Evolutionary conservation across 2,888 invertebrate genomes (phyloP).

Genomic region (Synergus laeviventris): DNA sequence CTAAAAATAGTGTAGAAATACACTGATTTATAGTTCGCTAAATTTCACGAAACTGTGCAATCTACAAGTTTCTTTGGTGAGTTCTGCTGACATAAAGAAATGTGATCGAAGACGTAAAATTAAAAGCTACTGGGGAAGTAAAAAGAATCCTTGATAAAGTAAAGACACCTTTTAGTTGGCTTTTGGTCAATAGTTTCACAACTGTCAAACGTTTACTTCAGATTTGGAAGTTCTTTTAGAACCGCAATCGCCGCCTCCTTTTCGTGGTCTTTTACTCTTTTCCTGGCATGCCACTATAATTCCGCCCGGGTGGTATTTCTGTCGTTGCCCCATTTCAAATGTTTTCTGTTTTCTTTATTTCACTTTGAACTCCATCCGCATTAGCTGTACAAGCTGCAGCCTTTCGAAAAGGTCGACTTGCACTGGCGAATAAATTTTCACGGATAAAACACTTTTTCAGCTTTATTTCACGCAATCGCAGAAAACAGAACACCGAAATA

Average conservation of each 20-base stretch:
- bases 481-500: slow-evolving; percentile 11
- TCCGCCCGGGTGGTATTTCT: slow-evolving; percentile 32
- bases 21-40: not conserved
- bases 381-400: slow-evolving; percentile 36
- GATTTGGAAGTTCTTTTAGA: slow-evolving; percentile 26
- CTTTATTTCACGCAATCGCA: slow-evolving; percentile 16
- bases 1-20: not conserved
- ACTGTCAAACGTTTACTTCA: slow-evolving; percentile 29
- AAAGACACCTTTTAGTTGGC: not conserved
- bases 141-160: slow-evolving; percentile 15
- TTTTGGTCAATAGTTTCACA: slow-evolving; percentile 24
- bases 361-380: slow-evolving; percentile 26
- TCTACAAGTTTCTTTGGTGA: not conserved
- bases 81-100: not conserved
- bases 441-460: slow-evolving; percentile 8
- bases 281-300: slow-evolving; percentile 30
- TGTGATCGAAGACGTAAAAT: slow-evolving; percentile 20
- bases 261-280: slow-evolving; percentile 15
- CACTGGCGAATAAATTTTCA: slow-evolving; percentile 10
- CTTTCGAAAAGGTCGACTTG: slow-evolving; percentile 16
- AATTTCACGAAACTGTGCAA: not conserved
- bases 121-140: not conserved
- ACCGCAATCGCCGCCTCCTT: slow-evolving; percentile 14
- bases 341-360: slow-evolving; percentile 26
- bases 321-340: slow-evolving; percentile 26